Evolutionary conservation across 2,113 vertebrate species (phyloP), one percentile per base, ranked within the genome.

Genomic region (Prietella phreatophila): DNA sequence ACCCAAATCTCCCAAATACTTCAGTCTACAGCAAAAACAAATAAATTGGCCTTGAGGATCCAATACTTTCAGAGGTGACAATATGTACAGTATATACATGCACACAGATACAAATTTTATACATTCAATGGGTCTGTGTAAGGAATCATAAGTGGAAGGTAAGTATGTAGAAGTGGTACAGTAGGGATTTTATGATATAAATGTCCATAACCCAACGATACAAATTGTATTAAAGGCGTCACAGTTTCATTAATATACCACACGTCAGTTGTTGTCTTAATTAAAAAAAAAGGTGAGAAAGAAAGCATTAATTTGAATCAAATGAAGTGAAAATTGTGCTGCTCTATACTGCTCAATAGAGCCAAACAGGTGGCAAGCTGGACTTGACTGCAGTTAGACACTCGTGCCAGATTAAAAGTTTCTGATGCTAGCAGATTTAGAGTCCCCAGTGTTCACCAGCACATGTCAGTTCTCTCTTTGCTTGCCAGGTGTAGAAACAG

Each of bases 351-450:
- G 55, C 30, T 65, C 19, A 55, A 17, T 33, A 69, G 30, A 67
- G 60, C 47, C 85, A 86, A 86, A 81, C 60, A 81, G 33, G 39
- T 86, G 75, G 39, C 39, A 36, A 30, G 36, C 19, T 76, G 27
- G n/a, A 22, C 50, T n/a, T 22, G 76, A 20, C 30, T 56, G n/a
- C 76, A 86, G 58, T 25, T 50, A 47, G 39, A 86, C 42, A 11
- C 27, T 30, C 15, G 20, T 22, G 17, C 42, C 84, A 85, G 53
- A 75, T 22, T 58, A 69, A 78, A 76, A 3, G 25, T 73, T 76
- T 39, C 36, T 50, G 56, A 36, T 76, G 10, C 36, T 30, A 42
- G 71, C 22, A 85, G 71, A 85, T 85, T 85, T 76, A 8, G 60
- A 20, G 15, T 36, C 71, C 9, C 42, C 7, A 42, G 87, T 80